phyloP scores from a whole-genome alignment of 2,797 vertebrate species.

The Amblyopsis hoosieri region DNA sequence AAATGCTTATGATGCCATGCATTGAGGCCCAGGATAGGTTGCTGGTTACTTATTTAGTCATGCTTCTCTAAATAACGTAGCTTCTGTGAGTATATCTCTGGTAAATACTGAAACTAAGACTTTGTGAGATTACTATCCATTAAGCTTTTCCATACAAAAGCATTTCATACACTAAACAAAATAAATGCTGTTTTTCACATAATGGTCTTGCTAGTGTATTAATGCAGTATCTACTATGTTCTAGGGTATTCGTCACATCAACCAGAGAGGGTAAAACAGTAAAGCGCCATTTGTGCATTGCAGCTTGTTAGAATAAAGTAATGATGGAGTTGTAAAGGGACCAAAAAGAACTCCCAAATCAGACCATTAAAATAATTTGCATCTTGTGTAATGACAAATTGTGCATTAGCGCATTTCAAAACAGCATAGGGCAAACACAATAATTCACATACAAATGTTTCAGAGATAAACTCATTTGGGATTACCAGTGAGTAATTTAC shows the following conservation, averaged over 20 bases:
- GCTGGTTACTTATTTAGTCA: constrained; percentile 61
- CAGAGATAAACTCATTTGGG: constrained; percentile 29
- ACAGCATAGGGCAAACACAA: constrained; percentile 20
- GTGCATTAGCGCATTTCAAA: constrained; percentile 24
- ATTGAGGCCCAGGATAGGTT: constrained; percentile 51
- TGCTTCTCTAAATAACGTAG: constrained; percentile 57
- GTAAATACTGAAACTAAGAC: constrained; percentile 27
- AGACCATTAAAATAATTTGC: constrained; percentile 25
- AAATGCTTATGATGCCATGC: constrained; percentile 68
- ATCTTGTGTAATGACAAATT: constrained; percentile 34
- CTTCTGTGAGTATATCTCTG: constrained; percentile 44
- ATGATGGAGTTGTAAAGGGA: constrained; percentile 14
- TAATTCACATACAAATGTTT: constrained; percentile 36
- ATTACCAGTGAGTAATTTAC: constrained; percentile 53
- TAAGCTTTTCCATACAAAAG: constrained; percentile 44
- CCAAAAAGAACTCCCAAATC: constrained; percentile 16
- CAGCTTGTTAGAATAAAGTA: constrained; percentile 22
- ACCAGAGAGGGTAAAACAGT: background rate
- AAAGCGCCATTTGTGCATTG: background rate
- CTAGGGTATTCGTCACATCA: no score
- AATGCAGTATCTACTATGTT: no score
- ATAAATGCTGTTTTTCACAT: background rate
- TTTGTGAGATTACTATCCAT: constrained; percentile 44
- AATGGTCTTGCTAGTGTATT: background rate
- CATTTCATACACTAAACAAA: constrained; percentile 13